phyloP scores from a whole-genome alignment of 2,888 invertebrate genomes.

The Tyria jacobaeae region DNA sequence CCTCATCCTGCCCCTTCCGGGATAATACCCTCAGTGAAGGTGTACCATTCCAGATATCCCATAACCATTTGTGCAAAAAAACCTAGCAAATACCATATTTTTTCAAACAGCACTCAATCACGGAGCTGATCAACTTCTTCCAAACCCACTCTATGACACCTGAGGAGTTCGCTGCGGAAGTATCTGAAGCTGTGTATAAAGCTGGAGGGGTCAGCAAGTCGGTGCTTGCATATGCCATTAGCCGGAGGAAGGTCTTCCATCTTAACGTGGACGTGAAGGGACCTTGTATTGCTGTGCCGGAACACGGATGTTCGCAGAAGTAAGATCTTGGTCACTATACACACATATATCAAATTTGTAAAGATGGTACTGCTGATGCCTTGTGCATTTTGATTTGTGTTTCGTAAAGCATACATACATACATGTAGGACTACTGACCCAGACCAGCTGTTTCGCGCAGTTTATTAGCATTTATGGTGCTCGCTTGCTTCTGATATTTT shows the following conservation, averaged over 20 bases:
- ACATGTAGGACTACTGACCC: no score
- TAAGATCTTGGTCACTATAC: no score
- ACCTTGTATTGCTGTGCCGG: constrained; percentile 92
- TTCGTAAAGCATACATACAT: no score
- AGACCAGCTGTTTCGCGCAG: no score
- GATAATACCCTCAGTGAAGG: no score
- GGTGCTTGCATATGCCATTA: constrained; percentile 83
- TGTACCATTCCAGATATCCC: no score
- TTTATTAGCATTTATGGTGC: no score
- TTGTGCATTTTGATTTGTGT: no score
- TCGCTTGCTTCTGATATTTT: no score
- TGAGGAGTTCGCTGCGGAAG: constrained; percentile 70
- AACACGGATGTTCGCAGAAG: constrained; percentile 90
- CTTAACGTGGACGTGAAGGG: constrained; percentile 92
- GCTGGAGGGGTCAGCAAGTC: constrained; percentile 72
- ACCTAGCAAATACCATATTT: neutral
- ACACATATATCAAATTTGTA: no score
- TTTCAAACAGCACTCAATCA: constrained; percentile 88
- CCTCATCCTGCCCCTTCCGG: no score
- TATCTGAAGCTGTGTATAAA: constrained; percentile 60
- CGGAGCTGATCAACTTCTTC: constrained; percentile 90
- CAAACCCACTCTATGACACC: constrained; percentile 84
- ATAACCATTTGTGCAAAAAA: neutral
- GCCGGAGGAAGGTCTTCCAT: constrained; percentile 87
- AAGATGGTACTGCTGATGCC: no score